Percentiles rank a stretch among this genome's conserved stretches.
phyloP scores from a whole-genome alignment of 1,140 invertebrate species.

The Dufourea novaeangliae region DNA sequence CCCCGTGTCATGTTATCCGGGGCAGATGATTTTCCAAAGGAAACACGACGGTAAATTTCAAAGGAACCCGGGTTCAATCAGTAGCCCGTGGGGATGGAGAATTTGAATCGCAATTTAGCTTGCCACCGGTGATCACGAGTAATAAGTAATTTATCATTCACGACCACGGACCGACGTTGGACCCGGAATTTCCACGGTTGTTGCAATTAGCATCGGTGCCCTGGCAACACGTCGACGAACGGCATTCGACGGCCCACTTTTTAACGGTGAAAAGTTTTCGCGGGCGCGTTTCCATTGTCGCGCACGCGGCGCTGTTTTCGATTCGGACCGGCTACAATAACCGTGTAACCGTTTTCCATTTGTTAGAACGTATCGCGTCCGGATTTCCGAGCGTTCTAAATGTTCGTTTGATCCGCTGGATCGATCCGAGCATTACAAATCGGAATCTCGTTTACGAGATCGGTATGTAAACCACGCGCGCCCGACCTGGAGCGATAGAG shows the following conservation, averaged over 20 bases:
- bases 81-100: neutral
- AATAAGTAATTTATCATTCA: conserved; percentile 43
- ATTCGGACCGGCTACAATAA: neutral
- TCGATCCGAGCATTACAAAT: conserved; percentile 6
- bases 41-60: conserved; percentile 27
- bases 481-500: too few relatives aligned
- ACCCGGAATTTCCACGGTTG: neutral
- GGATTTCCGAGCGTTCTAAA: conserved; percentile 22
- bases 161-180: neutral
- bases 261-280: neutral
- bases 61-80: conserved; percentile 30
- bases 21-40: conserved; percentile 26
- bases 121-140: conserved; percentile 17
- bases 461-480: conserved; percentile 32
- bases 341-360: conserved; percentile 3
- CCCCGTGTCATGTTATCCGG: neutral
- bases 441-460: conserved; percentile 31
- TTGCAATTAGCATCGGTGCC: neutral
- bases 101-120: conserved; percentile 35
- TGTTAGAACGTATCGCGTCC: neutral
- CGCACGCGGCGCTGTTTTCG: conserved; percentile 5
- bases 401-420: conserved; percentile 13
- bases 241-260: neutral
- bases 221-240: neutral
- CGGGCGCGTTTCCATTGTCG: neutral